phyloP scores from a whole-genome alignment of 2,888 invertebrate species.

The Andrena trimmerana region DNA sequence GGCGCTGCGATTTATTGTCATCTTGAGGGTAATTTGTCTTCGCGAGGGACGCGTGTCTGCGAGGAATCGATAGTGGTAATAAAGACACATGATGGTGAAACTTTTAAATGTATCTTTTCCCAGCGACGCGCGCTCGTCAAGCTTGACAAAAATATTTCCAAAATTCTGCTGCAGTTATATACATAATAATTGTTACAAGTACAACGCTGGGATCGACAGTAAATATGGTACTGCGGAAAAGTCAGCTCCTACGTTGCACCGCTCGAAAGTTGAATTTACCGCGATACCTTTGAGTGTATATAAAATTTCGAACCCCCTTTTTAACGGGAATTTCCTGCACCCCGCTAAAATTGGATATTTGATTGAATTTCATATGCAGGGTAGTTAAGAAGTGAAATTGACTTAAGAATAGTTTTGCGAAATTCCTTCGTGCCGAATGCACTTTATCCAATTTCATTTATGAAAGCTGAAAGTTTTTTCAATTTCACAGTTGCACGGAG shows the following conservation, averaged over 20 bases:
- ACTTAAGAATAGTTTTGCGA: neutral
- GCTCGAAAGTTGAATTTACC: no score
- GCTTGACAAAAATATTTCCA: neutral
- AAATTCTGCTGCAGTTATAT: neutral
- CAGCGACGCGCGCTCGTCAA: neutral
- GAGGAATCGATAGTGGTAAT: slow-evolving; percentile 17
- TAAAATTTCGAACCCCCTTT: no score
- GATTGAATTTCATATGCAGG: neutral
- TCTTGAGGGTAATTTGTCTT: slow-evolving; percentile 23
- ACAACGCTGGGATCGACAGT: neutral
- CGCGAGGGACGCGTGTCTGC: neutral
- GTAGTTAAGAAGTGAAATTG: neutral
- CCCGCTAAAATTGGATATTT: no score
- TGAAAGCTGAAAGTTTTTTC: neutral
- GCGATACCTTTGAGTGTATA: no score
- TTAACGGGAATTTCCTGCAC: no score
- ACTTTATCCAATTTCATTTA: neutral
- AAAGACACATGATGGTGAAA: neutral
- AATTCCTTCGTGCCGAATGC: neutral
- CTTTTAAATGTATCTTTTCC: neutral
- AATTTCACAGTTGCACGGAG: neutral
- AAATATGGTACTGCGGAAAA: neutral
- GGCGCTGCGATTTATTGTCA: slow-evolving; percentile 21
- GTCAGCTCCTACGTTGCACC: no score
- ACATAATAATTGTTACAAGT: neutral